These are phyloP conservation scores for Halocynthia aurantium DNA, from an alignment of 23 tunicate species.

Conservation along the genomic window DNA sequence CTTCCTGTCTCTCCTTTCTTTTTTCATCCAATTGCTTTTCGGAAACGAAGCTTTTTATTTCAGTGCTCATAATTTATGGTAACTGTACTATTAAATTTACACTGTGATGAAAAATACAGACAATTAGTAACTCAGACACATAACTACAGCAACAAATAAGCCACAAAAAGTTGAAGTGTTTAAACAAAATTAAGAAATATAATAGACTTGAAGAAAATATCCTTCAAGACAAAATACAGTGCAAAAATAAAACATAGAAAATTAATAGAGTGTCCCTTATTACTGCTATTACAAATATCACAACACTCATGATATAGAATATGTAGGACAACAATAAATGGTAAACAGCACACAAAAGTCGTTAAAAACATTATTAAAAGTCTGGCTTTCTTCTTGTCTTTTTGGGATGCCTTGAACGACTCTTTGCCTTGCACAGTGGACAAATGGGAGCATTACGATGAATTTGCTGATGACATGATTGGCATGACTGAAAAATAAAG, in stretches of 20 bases:
- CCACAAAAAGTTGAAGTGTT: not conserved
- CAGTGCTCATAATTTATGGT: constrained; percentile 11
- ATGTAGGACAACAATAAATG: not conserved
- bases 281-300: not conserved
- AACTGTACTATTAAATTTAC: not conserved
- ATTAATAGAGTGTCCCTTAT: not conserved
- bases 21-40: constrained; percentile 70
- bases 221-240: not conserved
- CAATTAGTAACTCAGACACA: too few species aligned
- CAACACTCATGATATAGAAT: not conserved
- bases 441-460: constrained; percentile 97
- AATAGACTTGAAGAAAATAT: not conserved
- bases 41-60: constrained; percentile 74
- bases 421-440: constrained; percentile 94
- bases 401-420: constrained; percentile 87
- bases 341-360: not conserved
- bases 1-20: constrained; percentile 58
- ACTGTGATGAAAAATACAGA: not conserved
- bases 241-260: not conserved
- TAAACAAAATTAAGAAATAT: not conserved
- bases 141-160: not conserved
- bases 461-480: constrained; percentile 87
- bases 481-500: constrained; percentile 43
- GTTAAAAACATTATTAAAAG: not conserved
- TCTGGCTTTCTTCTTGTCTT: constrained; percentile 48